Conservation (phyloP, 92 coral and sea anemone species). For the Siderastrea siderea region DNA sequence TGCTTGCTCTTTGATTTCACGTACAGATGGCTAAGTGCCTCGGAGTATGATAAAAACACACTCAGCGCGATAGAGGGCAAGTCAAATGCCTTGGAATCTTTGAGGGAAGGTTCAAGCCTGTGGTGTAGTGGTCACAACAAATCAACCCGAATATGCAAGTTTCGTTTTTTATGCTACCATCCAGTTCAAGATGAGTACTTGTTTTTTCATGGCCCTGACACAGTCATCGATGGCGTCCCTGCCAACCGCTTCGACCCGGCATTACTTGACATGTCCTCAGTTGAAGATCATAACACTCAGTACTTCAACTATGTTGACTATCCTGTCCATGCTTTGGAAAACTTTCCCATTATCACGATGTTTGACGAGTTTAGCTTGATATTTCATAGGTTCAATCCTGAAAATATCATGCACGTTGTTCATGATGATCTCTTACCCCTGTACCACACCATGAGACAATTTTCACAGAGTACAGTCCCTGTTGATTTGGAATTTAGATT, state of each 20-base stretch:
- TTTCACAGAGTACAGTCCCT: conserved; percentile 34
- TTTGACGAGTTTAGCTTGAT: conserved; percentile 81
- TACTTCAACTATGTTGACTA: conserved; percentile 92
- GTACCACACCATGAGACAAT: conserved; percentile 84
- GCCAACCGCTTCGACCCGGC: conserved; percentile 89
- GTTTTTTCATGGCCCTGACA: conserved; percentile 88
- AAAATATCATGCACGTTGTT: conserved; percentile 94
- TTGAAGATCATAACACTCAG: conserved; percentile 91
- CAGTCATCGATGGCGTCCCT: conserved; percentile 87
- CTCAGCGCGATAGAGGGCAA: background rate
- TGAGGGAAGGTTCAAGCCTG: conserved; percentile 81
- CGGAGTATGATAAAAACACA: background rate
- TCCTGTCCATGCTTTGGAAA: conserved; percentile 69
- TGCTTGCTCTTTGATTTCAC: conserved; percentile 1
- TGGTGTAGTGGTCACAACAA: conserved; percentile 88
- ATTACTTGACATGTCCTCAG: conserved; percentile 90
- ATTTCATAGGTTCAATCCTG: conserved; percentile 92
- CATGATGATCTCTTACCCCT: conserved; percentile 96
- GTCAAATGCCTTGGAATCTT: background rate
- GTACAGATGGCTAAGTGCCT: conserved; percentile 10
- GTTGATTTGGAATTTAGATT: conserved; percentile 69
- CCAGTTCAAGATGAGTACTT: conserved; percentile 80
- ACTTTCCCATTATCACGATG: conserved; percentile 70
- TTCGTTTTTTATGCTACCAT: conserved; percentile 89
- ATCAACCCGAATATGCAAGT: conserved; percentile 89